Conservation (phyloP, 2,113 vertebrate species). For the Muntiacus muntjak region DNA sequence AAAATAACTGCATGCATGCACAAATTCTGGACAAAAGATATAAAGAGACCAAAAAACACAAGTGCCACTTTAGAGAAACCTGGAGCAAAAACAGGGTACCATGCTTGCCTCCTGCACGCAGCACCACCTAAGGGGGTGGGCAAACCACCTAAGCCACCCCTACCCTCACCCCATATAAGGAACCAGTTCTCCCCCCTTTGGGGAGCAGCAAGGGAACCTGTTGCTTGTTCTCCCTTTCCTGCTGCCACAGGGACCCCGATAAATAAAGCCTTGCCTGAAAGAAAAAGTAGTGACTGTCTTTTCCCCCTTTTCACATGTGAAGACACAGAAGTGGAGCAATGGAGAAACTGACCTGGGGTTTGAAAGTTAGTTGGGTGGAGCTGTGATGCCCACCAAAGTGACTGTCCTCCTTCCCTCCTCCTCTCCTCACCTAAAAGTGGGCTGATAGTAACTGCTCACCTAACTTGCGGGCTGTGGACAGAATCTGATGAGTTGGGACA, state of each 20-base stretch:
- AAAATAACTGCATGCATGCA: not conserved
- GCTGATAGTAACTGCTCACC: not conserved
- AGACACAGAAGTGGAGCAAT: not conserved
- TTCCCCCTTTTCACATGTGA: not conserved
- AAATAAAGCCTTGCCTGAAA: not conserved
- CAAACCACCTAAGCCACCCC: not conserved
- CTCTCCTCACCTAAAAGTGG: not conserved
- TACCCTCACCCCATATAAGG: not conserved
- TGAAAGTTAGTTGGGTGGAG: not conserved
- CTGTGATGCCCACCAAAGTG: not conserved
- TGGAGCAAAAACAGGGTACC: not conserved
- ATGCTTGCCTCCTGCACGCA: not conserved
- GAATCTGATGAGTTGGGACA: not conserved
- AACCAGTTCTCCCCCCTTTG: not conserved
- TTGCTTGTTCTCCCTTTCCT: not conserved
- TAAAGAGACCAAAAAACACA: accelerated
- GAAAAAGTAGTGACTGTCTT: not conserved
- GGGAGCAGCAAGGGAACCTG: not conserved
- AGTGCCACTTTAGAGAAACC: not conserved
- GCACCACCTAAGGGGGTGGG: not conserved
- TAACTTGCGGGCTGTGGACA: not conserved
- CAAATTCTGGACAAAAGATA: not conserved
- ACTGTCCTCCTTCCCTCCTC: not conserved
- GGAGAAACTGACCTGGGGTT: not conserved
- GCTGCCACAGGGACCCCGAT: not conserved